Base-by-base conservation (phyloP, 2,113 vertebrate species). In the Oceanodroma tethys region DNA sequence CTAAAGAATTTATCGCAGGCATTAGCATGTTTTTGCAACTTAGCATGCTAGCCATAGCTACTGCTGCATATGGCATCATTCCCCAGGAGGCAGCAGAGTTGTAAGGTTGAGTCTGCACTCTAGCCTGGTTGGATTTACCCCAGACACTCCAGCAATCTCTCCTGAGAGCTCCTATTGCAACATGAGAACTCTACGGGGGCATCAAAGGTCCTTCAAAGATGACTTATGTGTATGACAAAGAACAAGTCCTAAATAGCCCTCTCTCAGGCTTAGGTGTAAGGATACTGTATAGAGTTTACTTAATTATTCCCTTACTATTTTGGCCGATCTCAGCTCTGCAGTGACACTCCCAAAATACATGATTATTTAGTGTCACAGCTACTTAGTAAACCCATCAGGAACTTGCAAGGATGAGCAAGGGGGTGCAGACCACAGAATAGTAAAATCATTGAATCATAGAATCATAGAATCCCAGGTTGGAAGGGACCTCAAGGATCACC, bases 361-460 rank as follows among this genome's bases (percentile, higher is more conserved):
- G 16, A 52, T 68, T 52, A 48, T 88, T 66, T 83, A 38, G 36
- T 68, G 42, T 47, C 48, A 91, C 29, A 83, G 21, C 55, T 83
- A 11, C 32, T 72, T 67, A 40, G 52, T 56, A 50, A 73, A 55
- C 16, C 29, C 56, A 48, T 26, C 16, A 67, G 53, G 27, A 78
- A 55, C 32, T 50, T 43, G 23, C 48, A 56, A 60, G 22, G 21
- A 19, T 0, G 0, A 3, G 14, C 7, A 5, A 1, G 4, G 34
- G 22, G 13, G 29, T 36, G n/a, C 58, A 60, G 58, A 10, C 38
- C 38, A 40, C 60, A 68, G n/a, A 48, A 30, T 5, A 48, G 22
- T 72, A 71, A 82, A 72, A 70, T 40, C 52, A 56, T 19, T 34
- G 32, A 34, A 59, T 36, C 52, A 56, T 19, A 56, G 32, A 34